A percentile compares a stretch with the other conserved stretches of the same genome.
Conservation (phyloP, 2,113 vertebrate species). For the Tragelaphus imberbis region DNA sequence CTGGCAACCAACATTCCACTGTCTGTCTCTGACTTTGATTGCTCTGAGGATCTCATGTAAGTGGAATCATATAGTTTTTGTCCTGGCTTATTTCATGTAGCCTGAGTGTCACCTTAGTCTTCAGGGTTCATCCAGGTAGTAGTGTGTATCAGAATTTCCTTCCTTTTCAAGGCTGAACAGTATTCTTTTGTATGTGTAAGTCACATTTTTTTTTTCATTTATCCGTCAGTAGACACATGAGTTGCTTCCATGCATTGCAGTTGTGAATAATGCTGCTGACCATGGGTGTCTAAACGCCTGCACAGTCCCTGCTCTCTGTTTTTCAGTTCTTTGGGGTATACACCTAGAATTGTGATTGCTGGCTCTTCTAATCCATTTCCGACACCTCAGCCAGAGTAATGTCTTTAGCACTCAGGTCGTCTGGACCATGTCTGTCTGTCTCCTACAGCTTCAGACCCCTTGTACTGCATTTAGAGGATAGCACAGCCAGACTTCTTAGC, state of each 20-base stretch:
- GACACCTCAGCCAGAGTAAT: not conserved
- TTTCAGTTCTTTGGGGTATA: not conserved
- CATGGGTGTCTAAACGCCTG: not conserved
- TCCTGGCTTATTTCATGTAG: not conserved
- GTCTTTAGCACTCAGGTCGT: not conserved
- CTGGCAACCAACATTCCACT: not conserved
- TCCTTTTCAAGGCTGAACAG: not conserved
- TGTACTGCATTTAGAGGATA: not conserved
- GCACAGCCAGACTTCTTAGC: not conserved
- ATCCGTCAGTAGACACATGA: rapidly evolving
- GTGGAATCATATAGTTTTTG: not conserved
- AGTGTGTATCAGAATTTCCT: not conserved
- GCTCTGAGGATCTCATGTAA: not conserved
- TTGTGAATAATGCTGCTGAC: not conserved
- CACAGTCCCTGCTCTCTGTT: not conserved
- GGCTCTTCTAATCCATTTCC: not conserved
- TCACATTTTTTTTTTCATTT: not conserved
- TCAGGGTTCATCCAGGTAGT: not conserved
- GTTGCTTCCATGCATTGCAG: not conserved
- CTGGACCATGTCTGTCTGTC: not conserved
- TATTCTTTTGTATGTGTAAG: not conserved
- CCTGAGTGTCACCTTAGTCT: not conserved
- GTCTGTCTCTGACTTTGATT: not conserved
- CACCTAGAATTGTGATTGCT: not conserved
- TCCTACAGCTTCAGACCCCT: not conserved